Percentiles rank a stretch among this genome's conserved stretches.
Evolutionary conservation across 37 sponge, comb jelly and placozoan genomes (phyloP).

Genomic region (Diacarnus erythraeanus): DNA sequence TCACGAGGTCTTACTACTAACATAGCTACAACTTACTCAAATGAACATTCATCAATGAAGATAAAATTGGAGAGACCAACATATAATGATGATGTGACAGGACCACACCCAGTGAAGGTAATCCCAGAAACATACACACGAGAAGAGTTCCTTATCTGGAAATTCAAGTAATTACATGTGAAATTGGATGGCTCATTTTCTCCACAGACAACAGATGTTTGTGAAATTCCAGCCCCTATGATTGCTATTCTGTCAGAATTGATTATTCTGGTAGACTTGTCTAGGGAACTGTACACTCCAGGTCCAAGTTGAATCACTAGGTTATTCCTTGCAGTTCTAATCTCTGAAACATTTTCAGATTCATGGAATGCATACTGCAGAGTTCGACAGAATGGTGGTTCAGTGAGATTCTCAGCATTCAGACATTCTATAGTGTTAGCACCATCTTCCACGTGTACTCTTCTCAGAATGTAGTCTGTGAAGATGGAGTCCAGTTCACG

Average conservation of each 20-base stretch:
- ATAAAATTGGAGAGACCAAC: conserved; percentile 11
- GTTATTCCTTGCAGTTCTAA: not conserved
- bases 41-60: conserved; percentile 47
- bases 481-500: no score
- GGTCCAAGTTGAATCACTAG: not conserved
- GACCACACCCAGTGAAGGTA: conserved; percentile 64
- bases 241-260: conserved; percentile 9
- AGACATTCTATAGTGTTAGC: conserved; percentile 10
- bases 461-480: not conserved
- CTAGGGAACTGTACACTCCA: not conserved
- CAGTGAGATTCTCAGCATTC: not conserved
- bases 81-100: conserved; percentile 26
- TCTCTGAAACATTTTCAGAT: not conserved
- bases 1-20: no score
- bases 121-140: conserved; percentile 37
- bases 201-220: conserved; percentile 14
- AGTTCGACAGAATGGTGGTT: not conserved
- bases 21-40: conserved; percentile 32
- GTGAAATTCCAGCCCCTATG: conserved; percentile 23
- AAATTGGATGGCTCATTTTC: not conserved
- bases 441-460: not conserved
- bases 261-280: not conserved
- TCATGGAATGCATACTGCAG: conserved; percentile 20
- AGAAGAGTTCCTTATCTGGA: conserved; percentile 29
- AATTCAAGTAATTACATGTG: conserved; percentile 13